phyloP scores from a whole-genome alignment of 2,888 invertebrate species.

The Tricholauxania praeusta region DNA sequence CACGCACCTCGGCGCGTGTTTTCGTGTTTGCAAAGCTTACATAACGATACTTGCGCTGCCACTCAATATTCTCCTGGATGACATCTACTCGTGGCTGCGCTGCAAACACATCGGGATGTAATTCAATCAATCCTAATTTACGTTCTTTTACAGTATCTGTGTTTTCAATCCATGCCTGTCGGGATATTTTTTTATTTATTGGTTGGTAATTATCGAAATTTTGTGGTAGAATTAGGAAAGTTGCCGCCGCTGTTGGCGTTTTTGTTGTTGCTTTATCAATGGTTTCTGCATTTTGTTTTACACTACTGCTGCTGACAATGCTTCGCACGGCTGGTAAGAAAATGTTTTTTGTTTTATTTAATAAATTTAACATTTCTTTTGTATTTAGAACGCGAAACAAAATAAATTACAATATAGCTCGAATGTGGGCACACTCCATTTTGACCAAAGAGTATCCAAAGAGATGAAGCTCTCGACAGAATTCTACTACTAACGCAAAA shows the following conservation, averaged over 20 bases:
- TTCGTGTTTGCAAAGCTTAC: slow-evolving; percentile 86
- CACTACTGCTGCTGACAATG: slow-evolving; percentile 40
- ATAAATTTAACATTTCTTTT: slow-evolving; percentile 57
- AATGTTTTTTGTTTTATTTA: slow-evolving; percentile 55
- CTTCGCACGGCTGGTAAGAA: slow-evolving; percentile 50
- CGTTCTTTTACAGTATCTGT: slow-evolving; percentile 80
- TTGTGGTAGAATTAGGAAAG: slow-evolving; percentile 56
- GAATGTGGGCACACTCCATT: slow-evolving; percentile 22
- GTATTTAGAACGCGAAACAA: neutral
- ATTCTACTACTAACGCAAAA: no score
- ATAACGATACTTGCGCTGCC: slow-evolving; percentile 86
- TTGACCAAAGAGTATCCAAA: no score
- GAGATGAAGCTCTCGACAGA: no score
- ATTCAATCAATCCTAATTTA: slow-evolving; percentile 85
- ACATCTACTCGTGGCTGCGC: slow-evolving; percentile 87
- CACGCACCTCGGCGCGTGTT: slow-evolving; percentile 85
- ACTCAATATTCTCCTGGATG: slow-evolving; percentile 85
- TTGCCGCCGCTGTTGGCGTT: neutral
- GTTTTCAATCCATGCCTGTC: slow-evolving; percentile 91
- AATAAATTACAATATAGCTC: neutral
- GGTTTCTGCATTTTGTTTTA: slow-evolving; percentile 29
- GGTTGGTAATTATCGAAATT: slow-evolving; percentile 51
- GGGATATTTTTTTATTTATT: slow-evolving; percentile 55
- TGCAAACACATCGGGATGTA: slow-evolving; percentile 92
- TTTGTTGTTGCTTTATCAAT: neutral